These are phyloP conservation scores for Charanyca ferruginea DNA, from an alignment of 2,888 invertebrate genomes.

Conservation along the genomic window DNA sequence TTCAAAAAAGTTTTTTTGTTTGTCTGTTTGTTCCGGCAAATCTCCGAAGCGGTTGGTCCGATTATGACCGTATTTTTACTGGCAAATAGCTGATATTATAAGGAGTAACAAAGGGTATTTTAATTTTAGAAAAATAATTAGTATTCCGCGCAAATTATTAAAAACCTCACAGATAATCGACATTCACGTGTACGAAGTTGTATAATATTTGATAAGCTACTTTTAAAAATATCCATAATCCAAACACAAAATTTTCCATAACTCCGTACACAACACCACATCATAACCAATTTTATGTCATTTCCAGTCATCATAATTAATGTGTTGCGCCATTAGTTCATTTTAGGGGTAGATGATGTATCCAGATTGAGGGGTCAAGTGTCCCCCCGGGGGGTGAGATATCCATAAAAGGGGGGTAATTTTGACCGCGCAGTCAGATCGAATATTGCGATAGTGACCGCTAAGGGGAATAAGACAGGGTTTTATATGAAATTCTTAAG, in stretches of 20 bases:
- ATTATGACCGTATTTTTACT: too few relatives aligned
- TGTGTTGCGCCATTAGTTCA: conserved; percentile 85
- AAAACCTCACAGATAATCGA: too few relatives aligned
- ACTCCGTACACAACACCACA: conserved; percentile 11
- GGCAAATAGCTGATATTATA: too few relatives aligned
- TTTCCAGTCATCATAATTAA: conserved; percentile 72
- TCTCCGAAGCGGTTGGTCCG: too few relatives aligned
- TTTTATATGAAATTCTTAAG: conserved; percentile 86
- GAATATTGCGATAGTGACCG: conserved; percentile 83
- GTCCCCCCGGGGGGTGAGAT: conserved; percentile 89
- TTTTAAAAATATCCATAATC: too few relatives aligned
- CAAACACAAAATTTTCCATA: not conserved
- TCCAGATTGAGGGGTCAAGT: conserved; percentile 90
- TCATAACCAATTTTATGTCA: conserved; percentile 53
- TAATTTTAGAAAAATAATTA: too few relatives aligned
- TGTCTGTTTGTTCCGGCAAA: too few relatives aligned
- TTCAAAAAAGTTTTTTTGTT: too few relatives aligned
- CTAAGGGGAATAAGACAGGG: conserved; percentile 89
- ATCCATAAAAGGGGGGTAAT: conserved; percentile 89
- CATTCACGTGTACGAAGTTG: too few relatives aligned
- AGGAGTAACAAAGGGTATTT: too few relatives aligned
- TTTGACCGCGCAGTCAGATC: conserved; percentile 89
- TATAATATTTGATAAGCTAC: too few relatives aligned
- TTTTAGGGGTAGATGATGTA: conserved; percentile 90
- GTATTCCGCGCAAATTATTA: too few relatives aligned